Percentiles rank a stretch among this genome's conserved stretches.
phyloP scores from a whole-genome alignment of 2,888 invertebrate genomes.

The Mechanitis mazaeus region DNA sequence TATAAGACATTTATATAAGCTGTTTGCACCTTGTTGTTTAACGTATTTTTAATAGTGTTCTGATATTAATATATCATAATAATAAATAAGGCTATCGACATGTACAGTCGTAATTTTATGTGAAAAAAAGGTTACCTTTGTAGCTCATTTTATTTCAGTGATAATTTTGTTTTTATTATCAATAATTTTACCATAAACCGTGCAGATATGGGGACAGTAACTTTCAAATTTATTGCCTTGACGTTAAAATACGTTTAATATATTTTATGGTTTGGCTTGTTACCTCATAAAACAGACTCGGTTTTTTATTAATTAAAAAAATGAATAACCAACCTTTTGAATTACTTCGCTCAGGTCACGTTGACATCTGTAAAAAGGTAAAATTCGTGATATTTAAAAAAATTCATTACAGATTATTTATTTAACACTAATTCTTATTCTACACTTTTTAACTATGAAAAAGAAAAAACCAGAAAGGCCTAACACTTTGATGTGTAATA shows the following conservation, averaged over 20 bases:
- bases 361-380: constrained; percentile 33
- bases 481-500: neutral
- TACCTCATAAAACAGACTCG: constrained; percentile 14
- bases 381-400: neutral
- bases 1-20: neutral
- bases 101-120: constrained; percentile 13
- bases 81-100: too few relatives aligned
- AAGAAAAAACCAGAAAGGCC: neutral
- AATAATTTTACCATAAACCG: constrained; percentile 24
- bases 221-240: constrained; percentile 26
- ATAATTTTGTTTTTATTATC: constrained; percentile 18
- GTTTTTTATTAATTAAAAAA: constrained; percentile 9
- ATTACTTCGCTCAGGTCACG: constrained; percentile 30
- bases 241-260: constrained; percentile 25
- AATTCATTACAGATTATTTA: neutral
- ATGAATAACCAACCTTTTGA: constrained; percentile 31
- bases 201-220: constrained; percentile 21
- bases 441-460: neutral
- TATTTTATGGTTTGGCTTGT: constrained; percentile 26
- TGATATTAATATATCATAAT: too few relatives aligned
- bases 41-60: too few relatives aligned
- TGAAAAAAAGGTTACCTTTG: too few relatives aligned
- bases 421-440: neutral
- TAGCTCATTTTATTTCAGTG: constrained; percentile 1
- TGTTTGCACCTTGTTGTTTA: too few relatives aligned